Base-by-base conservation (phyloP, 2,797 vertebrate species). In the Catostomus latipinnis region DNA sequence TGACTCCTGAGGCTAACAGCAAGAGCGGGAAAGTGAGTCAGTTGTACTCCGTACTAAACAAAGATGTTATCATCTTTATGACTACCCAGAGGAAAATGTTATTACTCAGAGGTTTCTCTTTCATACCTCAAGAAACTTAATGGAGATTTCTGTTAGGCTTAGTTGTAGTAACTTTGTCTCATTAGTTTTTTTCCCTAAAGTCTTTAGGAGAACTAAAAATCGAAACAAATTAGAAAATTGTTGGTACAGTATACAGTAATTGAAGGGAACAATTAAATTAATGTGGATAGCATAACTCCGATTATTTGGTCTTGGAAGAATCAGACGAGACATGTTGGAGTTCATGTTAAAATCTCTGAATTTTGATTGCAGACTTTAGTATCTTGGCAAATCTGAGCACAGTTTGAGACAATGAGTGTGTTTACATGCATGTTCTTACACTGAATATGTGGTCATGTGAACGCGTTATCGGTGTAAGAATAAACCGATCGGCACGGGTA, bases 1-100 rank as follows among this genome's bases (percentile, higher is more conserved):
- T 6, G 14, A 49, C 43, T 11, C 53, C 45, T 6, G 14, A 49
- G 43, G 16, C 53, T 56, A 76, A 76, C 52, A 57, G 43, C 2
- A 1, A 57, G 45, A 48, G 71, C 22, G 9, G 45, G 56, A 75
- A 65, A 74, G 50, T 9, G n/a, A 75, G 54, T 22, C 62, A 76
- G 22, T n/a, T 46, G 52, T 67, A 65, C 56, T 46, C 46, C n/a
- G n/a, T 54, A 18, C 43, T 54, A 65, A 65, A 18, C 11, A 0
- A 63, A 60, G 56, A 60, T 60, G 14, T 72, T 58, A 71, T 71
- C 45, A 22, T 58, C 13, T 18, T 48, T 48, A 58, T 58, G 14
- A 49, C 10, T 48, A 1, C 34, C 34, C 34, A 34, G 34, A 22
- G 22, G 22, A 22, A 22, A 22, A 22, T 22, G 2, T 18, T 18